phyloP scores from a whole-genome alignment of 2,888 invertebrate genomes.

The Syrphus vitripennis region DNA sequence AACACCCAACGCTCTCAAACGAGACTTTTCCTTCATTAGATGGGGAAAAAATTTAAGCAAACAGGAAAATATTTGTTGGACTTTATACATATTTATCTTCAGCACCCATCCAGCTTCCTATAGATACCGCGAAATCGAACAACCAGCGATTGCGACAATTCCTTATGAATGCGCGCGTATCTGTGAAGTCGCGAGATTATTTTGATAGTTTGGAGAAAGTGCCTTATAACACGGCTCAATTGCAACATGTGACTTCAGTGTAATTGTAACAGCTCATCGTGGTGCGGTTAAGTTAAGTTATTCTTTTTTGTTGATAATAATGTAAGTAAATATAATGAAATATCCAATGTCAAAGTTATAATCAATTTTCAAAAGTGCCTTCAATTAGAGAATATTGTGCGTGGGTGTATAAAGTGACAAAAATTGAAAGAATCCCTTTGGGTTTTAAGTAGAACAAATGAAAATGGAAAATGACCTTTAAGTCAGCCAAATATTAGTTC shows the following conservation, averaged over 20 bases:
- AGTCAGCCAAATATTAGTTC: too few relatives aligned
- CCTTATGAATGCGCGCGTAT: slow-evolving; percentile 3
- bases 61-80: slow-evolving; percentile 23
- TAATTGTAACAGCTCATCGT: slow-evolving; percentile 58
- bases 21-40: neutral
- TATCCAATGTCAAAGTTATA: neutral
- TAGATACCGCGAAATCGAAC: too few relatives aligned
- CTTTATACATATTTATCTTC: neutral
- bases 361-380: neutral
- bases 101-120: neutral
- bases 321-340: slow-evolving; percentile 1
- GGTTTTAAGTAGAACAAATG: neutral
- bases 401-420: neutral
- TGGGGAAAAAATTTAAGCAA: neutral
- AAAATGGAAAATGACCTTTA: too few relatives aligned
- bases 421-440: neutral
- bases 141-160: neutral
- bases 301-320: slow-evolving; percentile 16
- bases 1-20: neutral
- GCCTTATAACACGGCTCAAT: slow-evolving; percentile 71
- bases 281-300: slow-evolving; percentile 33
- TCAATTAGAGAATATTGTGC: neutral
- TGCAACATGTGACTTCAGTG: slow-evolving; percentile 66
- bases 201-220: slow-evolving; percentile 66
- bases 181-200: neutral